Conservation (phyloP, 1,140 invertebrate species). For the Drosophila santomea region DNA sequence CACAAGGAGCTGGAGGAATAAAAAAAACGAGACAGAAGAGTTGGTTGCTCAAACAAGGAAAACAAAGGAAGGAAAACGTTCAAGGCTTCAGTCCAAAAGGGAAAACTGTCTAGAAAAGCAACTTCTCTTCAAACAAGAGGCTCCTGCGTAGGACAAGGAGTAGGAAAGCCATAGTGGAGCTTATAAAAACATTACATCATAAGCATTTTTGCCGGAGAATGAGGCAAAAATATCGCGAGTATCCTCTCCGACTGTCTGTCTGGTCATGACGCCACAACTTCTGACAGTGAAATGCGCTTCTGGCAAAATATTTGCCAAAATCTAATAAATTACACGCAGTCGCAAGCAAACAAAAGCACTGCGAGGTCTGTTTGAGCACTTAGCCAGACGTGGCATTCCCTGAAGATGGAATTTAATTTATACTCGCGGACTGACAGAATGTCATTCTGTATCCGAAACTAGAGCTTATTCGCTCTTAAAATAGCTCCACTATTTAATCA, state of each 20-base stretch:
- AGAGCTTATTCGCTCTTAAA: neutral
- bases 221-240: constrained; percentile 40
- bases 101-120: constrained; percentile 47
- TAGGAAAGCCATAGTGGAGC: constrained; percentile 10
- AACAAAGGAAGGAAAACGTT: constrained; percentile 60
- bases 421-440: neutral
- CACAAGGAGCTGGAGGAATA: constrained; percentile 12
- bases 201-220: constrained; percentile 41
- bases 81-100: constrained; percentile 34
- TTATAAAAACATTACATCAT: constrained; percentile 82
- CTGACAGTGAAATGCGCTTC: constrained; percentile 71
- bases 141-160: constrained; percentile 1
- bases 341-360: constrained; percentile 21
- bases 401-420: constrained; percentile 8
- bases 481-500: constrained; percentile 19
- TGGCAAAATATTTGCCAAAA: constrained; percentile 77
- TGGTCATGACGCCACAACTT: constrained; percentile 56
- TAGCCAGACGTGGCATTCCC: constrained; percentile 7
- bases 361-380: constrained; percentile 31
- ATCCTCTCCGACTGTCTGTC: constrained; percentile 34
- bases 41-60: constrained; percentile 67
- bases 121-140: constrained; percentile 61
- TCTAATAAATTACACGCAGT: constrained; percentile 76
- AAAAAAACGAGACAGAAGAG: constrained; percentile 17
- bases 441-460: neutral